Evolutionary conservation across 2,797 vertebrate genomes (phyloP), one percentile per base, ranked within the genome.

Genomic region (Urosaurus nigricauda): DNA sequence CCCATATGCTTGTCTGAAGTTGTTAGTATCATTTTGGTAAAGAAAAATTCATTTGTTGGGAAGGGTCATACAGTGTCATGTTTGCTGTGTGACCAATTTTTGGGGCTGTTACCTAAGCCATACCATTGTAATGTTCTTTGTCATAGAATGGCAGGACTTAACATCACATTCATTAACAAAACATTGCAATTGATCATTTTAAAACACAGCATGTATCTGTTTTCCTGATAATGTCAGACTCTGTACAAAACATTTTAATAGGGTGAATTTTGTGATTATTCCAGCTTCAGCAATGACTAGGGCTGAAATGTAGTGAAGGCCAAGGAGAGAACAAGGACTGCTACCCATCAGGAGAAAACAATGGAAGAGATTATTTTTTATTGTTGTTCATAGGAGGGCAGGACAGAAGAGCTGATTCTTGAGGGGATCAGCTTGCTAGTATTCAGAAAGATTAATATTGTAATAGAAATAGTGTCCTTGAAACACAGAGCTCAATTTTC

Each of bases 161-260:
- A 32, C 17, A 74, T 74, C 5, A 81, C 37, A 74, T 85, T 21
- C 73, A 0, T 77, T 63, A 83, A 91, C 86, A 77, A 90, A 89
- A 73, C 19, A 14, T 21, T 60, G 19, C 43, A 60, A 47, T 68
- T 83, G 63, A 7, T 14, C 84, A 53, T 68, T 78, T 40, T 53
- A n/a, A 37, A 40, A 13, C 5, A 16, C n/a, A 13, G 17, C 35
- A 19, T 74, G 2, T 19, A 40, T 79, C n/a, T 35, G 32, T 21
- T 14, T 7, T 17, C 32, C 37, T 60, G 3, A 65, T 68, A 68
- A 21, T 16, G 19, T 68, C 63, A 47, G 40, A 12, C 9, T 70
- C 47, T 32, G 63, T 12, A n/a, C 63, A 47, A 70, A 51, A 16
- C 26, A 82, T 56, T 65, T 60, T 83, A 68, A 43, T 65, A 83